Base-by-base conservation (phyloP, 1,140 invertebrate species). In the Neodiprion pinetum region DNA sequence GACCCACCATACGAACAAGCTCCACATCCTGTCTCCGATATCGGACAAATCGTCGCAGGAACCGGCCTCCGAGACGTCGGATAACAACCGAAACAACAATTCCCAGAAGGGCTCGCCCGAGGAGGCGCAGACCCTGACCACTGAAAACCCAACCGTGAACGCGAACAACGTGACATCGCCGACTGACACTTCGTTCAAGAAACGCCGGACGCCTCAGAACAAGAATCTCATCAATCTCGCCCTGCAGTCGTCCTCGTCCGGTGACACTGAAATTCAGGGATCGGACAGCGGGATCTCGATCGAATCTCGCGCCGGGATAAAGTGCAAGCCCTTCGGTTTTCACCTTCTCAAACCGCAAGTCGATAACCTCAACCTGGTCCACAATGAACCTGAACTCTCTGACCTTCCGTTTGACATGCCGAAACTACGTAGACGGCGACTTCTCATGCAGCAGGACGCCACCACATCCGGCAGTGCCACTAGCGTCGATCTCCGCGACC, bases 41-140 rank as follows among this genome's bases (percentile, higher is more conserved):
- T 96, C 95, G 47, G 95, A 96, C 85, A 96, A 96, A 83, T 96
- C 95, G n/a, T 95, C 94, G 2, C 94, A 96, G 82, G 95, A 96
- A 81, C 95, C 94, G 12, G 93, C 92, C 14, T 94, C 93, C 1
- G 94, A 95, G 80, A 93, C 92, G 1, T 94, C 93, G 11, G 94
- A 95, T 76, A 94, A 93, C 82, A 94, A 94, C 79, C 93, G 92
- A 75, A 94, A 94, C 82, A 94, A 94, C 79, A 94, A 93, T 80
- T 94, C 93, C 1, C 93, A 94, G 80, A 93, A 93, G 80, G 91
- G 91, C 65, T 92, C 93, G 3, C 93, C 93, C 0, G 90, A 90
- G 78, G 92, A 93, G 76, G 89, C 88, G 67, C 28, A 40, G 28
- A 40, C 28, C 28, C 28, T 3, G 28, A 87, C 90, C 72, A 88